Evolutionary conservation across 2,888 invertebrate genomes (phyloP).

Genomic region (Cantharis nigra): DNA sequence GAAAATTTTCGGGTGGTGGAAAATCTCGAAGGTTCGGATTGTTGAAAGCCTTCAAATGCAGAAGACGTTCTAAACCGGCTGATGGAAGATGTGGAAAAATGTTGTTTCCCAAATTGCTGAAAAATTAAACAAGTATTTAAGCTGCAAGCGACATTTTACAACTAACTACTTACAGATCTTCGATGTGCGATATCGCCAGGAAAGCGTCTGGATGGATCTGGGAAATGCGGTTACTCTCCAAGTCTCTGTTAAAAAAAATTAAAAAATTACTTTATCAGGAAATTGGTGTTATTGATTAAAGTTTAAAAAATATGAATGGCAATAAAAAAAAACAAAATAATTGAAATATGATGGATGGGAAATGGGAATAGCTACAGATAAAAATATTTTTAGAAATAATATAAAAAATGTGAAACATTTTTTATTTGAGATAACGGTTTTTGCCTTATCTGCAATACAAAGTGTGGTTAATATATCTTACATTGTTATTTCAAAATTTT

Average conservation of each 20-base stretch:
- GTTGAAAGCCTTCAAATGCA: constrained; percentile 90
- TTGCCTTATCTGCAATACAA: not conserved
- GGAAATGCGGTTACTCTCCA: constrained; percentile 84
- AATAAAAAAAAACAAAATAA: not conserved
- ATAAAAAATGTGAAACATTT: not conserved
- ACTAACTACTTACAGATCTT: constrained; percentile 81
- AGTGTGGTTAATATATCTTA: not conserved
- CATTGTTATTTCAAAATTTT: not conserved
- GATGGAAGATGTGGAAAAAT: constrained; percentile 82
- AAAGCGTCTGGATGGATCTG: constrained; percentile 87
- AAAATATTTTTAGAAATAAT: not conserved
- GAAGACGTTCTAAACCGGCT: constrained; percentile 75
- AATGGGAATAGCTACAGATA: not conserved
- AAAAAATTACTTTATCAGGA: not conserved
- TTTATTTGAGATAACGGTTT: not conserved
- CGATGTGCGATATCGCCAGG: constrained; percentile 73
- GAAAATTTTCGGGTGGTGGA: constrained; percentile 85
- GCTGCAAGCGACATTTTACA: not conserved
- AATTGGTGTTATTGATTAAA: not conserved
- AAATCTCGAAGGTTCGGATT: constrained; percentile 87
- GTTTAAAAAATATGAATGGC: not conserved
- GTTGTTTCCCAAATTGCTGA: constrained; percentile 90
- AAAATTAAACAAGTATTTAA: constrained; percentile 31
- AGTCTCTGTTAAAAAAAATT: constrained; percentile 67
- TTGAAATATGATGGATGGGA: not conserved